Evolutionary conservation across 2,113 vertebrate species (phyloP).

Genomic region (Alces alces): DNA sequence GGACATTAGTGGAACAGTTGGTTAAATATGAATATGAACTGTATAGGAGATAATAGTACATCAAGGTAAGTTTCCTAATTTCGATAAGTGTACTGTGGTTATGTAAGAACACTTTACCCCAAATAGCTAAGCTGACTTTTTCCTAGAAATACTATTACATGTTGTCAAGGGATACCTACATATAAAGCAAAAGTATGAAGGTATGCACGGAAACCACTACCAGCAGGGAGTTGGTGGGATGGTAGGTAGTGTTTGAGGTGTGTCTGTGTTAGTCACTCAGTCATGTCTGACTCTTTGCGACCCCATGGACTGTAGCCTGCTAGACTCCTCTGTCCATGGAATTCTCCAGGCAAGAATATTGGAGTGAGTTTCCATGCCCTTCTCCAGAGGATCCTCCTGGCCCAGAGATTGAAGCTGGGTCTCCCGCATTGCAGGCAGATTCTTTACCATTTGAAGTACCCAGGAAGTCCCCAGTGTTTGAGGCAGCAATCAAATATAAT

Average conservation of each 20-base stretch:
- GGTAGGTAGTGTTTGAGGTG: not conserved
- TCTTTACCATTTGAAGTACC: not conserved
- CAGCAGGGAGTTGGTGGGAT: not conserved
- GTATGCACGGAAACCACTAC: not conserved
- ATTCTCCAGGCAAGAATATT: not conserved
- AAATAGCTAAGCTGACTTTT: not conserved
- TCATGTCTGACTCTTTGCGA: not conserved
- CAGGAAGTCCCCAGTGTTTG: not conserved
- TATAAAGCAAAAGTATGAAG: not conserved
- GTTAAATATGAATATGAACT: conserved; percentile 1
- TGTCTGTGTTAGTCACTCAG: not conserved
- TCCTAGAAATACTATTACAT: not conserved
- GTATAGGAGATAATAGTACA: not conserved
- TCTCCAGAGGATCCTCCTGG: not conserved
- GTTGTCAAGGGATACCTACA: not conserved
- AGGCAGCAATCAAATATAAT: not conserved
- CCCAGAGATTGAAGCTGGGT: not conserved
- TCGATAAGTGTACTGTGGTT: not conserved
- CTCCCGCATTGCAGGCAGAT: not conserved
- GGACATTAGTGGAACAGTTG: not conserved
- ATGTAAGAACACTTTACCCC: not conserved
- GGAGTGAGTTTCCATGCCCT: not conserved
- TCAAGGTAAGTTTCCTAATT: not conserved
- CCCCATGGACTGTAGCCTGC: not conserved
- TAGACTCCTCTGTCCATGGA: not conserved